phyloP scores from a whole-genome alignment of 2,797 vertebrate species.

The Hirundo rustica region DNA sequence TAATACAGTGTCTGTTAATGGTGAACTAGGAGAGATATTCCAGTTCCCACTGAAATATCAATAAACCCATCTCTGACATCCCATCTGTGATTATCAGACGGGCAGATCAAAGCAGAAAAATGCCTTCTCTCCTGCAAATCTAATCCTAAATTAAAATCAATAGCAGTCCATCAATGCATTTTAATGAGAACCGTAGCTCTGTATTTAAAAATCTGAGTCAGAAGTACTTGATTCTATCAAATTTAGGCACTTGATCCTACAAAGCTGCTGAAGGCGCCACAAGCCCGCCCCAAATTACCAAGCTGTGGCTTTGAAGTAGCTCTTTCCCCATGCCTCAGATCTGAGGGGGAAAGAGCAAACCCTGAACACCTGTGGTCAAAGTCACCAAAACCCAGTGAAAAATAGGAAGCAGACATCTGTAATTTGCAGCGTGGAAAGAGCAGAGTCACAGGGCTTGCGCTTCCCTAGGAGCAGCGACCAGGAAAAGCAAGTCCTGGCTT shows the following conservation, averaged over 20 bases:
- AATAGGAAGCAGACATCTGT: fast-evolving
- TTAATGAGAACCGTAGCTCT: neutral
- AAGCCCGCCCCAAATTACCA: neutral
- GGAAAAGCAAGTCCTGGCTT: neutral
- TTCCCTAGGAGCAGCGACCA: neutral
- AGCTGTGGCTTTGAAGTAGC: neutral
- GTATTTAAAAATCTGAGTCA: neutral
- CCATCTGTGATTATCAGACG: neutral
- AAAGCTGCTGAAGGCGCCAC: neutral
- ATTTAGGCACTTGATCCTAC: neutral
- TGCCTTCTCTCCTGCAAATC: neutral
- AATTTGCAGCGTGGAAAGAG: neutral
- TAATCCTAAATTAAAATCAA: neutral
- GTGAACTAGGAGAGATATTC: neutral
- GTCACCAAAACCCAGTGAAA: neutral
- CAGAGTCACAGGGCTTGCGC: neutral
- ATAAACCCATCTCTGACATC: neutral
- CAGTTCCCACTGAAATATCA: neutral
- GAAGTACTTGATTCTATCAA: neutral
- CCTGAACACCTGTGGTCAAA: neutral
- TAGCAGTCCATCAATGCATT: neutral
- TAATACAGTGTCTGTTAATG: neutral
- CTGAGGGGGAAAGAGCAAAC: neutral
- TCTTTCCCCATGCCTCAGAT: neutral
- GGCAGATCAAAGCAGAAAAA: neutral